Percentiles rank a stretch among this genome's conserved stretches.
Evolutionary conservation across 1,140 invertebrate species (phyloP).

Genomic region (Scaptomyza pallida): DNA sequence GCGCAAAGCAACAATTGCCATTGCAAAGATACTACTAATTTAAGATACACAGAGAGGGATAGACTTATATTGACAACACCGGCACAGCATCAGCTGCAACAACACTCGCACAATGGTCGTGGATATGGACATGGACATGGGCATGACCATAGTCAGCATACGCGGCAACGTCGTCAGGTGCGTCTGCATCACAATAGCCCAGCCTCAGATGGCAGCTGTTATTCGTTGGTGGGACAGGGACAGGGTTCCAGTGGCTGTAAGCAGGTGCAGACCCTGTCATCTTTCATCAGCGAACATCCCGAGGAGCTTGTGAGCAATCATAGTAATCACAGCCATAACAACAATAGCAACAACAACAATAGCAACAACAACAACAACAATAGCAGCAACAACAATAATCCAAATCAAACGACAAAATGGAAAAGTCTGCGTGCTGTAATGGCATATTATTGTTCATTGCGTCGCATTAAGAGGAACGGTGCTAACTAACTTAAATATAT

Average conservation of each 20-base stretch:
- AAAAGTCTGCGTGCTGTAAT: constrained; percentile 92
- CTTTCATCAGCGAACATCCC: constrained; percentile 72
- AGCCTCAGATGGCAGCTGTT: constrained; percentile 66
- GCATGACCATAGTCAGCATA: constrained; percentile 17
- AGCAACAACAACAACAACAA: constrained; percentile 85
- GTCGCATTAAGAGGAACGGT: constrained; percentile 93
- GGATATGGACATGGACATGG: not conserved
- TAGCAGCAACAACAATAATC: constrained; percentile 13
- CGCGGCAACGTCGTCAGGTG: constrained; percentile 64
- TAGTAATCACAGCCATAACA: constrained; percentile 1
- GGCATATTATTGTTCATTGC: constrained; percentile 93
- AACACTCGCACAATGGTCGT: constrained; percentile 10
- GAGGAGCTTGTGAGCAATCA: constrained; percentile 54
- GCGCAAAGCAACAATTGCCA: constrained; percentile 61
- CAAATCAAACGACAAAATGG: constrained; percentile 91
- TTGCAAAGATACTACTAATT: constrained; percentile 53
- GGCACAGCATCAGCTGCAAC: constrained; percentile 32
- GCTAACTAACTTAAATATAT: constrained; percentile 39
- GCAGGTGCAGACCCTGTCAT: constrained; percentile 68
- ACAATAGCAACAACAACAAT: not conserved
- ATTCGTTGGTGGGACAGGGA: constrained; percentile 69
- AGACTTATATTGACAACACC: constrained; percentile 73
- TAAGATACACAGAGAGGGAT: constrained; percentile 80
- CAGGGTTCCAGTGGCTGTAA: constrained; percentile 60
- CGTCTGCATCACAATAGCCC: constrained; percentile 72